A percentile compares a stretch with the other conserved stretches of the same genome.
Conservation (phyloP, 2,797 vertebrate genomes). For the Coregonus suidteri region DNA sequence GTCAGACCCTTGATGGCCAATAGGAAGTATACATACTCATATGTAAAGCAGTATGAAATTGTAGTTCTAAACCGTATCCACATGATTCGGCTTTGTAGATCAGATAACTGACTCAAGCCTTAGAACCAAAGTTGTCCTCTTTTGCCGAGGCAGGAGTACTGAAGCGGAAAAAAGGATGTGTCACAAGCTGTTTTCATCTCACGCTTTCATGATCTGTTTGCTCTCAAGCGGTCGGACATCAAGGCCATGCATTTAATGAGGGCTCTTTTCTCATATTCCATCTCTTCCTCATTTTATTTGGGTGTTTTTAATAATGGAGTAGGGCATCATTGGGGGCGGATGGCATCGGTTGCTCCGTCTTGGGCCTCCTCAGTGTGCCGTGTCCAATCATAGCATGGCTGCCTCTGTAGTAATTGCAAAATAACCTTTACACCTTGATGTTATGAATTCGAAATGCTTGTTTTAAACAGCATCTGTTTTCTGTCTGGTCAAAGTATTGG, state of each 20-base stretch:
- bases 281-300: neutral
- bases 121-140: neutral
- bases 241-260: conserved; percentile 30
- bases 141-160: neutral
- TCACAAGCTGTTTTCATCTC: neutral
- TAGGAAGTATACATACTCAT: too few relatives aligned
- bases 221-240: conserved; percentile 11
- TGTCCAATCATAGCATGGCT: neutral
- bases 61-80: too few relatives aligned
- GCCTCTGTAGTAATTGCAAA: conserved; percentile 4
- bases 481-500: neutral
- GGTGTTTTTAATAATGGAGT: conserved; percentile 14
- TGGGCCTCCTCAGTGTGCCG: neutral
- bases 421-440: neutral
- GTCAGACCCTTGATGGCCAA: too few relatives aligned
- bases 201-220: conserved; percentile 13
- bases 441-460: neutral
- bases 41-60: too few relatives aligned
- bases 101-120: neutral
- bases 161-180: neutral
- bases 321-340: neutral
- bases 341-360: conserved; percentile 4
- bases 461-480: neutral
- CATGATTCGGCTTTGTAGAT: neutral
- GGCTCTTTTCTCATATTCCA: neutral